phyloP scores from a whole-genome alignment of 2,113 vertebrate genomes.

The Charina bottae region DNA sequence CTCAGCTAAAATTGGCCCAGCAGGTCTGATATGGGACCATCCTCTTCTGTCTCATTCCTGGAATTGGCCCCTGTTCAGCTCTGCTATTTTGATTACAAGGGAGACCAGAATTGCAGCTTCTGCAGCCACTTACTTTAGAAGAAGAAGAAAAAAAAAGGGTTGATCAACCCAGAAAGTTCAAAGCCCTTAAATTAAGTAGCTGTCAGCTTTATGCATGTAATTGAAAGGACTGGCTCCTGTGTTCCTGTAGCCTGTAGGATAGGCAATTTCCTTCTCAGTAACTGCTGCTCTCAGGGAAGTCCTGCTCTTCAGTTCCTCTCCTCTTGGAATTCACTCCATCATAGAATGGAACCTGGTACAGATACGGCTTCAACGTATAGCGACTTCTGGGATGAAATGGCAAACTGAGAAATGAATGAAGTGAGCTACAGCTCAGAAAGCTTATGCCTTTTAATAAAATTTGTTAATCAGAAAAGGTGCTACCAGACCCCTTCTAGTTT shows the following conservation, averaged over 20 bases:
- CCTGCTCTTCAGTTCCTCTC: not conserved
- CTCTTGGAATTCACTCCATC: not conserved
- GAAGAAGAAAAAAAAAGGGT: not conserved
- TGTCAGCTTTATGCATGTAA: not conserved
- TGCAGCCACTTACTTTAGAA: not conserved
- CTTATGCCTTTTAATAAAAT: too few relatives aligned
- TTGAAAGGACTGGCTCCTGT: not conserved
- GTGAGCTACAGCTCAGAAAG: too few relatives aligned
- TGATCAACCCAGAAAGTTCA: not conserved
- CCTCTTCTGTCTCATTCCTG: not conserved
- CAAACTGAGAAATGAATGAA: not conserved
- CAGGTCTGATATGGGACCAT: not conserved
- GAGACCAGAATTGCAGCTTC: not conserved
- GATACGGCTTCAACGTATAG: not conserved
- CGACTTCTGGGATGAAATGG: not conserved
- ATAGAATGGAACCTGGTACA: not conserved
- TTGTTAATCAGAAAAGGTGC: not conserved
- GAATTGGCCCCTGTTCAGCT: not conserved
- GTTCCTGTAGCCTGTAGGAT: not conserved
- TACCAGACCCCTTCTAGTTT: constrained; percentile 24
- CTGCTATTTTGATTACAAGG: not conserved
- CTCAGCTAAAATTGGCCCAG: not conserved
- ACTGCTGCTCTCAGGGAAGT: not conserved
- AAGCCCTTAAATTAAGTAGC: not conserved
- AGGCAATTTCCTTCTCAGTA: not conserved